phyloP scores from a whole-genome alignment of 2,888 invertebrate genomes.

The Fragum sueziense region DNA sequence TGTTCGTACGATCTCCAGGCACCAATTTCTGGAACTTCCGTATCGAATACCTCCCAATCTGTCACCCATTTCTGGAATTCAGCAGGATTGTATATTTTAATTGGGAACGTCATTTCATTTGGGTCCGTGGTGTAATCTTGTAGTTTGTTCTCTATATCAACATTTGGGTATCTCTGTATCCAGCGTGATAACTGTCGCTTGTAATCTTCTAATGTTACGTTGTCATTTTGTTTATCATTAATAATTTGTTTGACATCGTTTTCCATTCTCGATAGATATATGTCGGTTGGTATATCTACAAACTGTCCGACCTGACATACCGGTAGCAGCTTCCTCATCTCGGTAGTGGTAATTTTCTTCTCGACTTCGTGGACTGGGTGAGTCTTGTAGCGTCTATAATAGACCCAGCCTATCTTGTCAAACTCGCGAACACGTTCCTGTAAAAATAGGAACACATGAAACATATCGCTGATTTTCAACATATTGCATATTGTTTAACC shows the following conservation, averaged over 20 bases:
- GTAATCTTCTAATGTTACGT: constrained; percentile 45
- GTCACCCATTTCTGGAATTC: constrained; percentile 63
- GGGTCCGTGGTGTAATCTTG: constrained; percentile 43
- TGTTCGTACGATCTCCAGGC: constrained; percentile 45
- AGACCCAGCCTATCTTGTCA: too few species aligned
- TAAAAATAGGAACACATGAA: too few species aligned
- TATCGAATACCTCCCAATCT: constrained; percentile 63
- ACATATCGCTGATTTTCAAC: too few species aligned
- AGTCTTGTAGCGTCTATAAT: too few species aligned
- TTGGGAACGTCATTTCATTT: constrained; percentile 60
- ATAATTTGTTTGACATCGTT: constrained; percentile 33
- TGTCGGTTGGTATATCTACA: constrained; percentile 21
- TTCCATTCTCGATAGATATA: constrained; percentile 31
- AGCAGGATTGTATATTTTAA: constrained; percentile 55
- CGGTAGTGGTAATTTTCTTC: too few species aligned
- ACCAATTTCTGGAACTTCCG: constrained; percentile 59
- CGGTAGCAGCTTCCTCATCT: constrained; percentile 22
- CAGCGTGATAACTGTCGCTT: constrained; percentile 60
- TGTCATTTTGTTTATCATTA: background rate
- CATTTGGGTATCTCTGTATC: constrained; percentile 54
- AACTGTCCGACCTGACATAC: constrained; percentile 34
- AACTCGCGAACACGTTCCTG: too few species aligned
- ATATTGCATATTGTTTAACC: too few species aligned
- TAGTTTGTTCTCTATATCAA: constrained; percentile 22
- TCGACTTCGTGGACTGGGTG: too few species aligned